A percentile compares a stretch with the other conserved stretches of the same genome.
These are phyloP conservation scores for Lacanobia wlatinum DNA, from an alignment of 2,888 invertebrate genomes.

Conservation along the genomic window DNA sequence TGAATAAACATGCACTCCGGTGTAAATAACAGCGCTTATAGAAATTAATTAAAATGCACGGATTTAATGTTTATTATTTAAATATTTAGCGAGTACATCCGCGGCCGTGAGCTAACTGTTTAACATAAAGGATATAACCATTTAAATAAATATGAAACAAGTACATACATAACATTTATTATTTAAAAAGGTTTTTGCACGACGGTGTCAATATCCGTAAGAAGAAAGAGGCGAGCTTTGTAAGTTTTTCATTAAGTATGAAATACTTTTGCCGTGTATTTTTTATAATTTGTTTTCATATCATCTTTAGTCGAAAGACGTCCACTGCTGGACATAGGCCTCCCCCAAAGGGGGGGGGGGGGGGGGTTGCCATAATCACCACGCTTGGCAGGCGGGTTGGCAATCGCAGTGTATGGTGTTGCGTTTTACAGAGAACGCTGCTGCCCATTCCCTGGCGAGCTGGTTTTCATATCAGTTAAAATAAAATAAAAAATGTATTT, in stretches of 20 bases:
- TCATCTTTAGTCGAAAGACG: too few relatives aligned
- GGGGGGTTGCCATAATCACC: too few relatives aligned
- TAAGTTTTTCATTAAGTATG: not conserved
- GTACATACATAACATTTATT: conserved; percentile 9
- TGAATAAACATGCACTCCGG: conserved; percentile 23
- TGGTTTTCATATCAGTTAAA: too few relatives aligned
- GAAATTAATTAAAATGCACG: conserved; percentile 27
- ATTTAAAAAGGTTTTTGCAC: conserved; percentile 36
- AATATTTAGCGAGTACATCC: conserved; percentile 40
- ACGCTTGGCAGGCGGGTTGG: too few relatives aligned
- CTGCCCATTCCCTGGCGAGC: too few relatives aligned
- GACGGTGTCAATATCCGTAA: conserved; percentile 21
- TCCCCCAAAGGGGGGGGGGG: too few relatives aligned
- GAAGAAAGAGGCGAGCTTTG: conserved; percentile 2
- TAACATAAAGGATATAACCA: conserved; percentile 36
- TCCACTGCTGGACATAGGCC: too few relatives aligned
- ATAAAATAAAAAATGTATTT: too few relatives aligned
- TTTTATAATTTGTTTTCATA: too few relatives aligned
- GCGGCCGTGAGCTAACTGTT: conserved; percentile 25
- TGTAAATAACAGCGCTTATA: conserved; percentile 23
- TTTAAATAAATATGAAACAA: conserved; percentile 44
- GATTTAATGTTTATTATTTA: conserved; percentile 40
- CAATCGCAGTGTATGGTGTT: too few relatives aligned
- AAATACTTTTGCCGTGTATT: too few relatives aligned
- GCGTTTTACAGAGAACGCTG: too few relatives aligned